Base-by-base conservation (phyloP, 2,113 vertebrate species). In the Aleadryas rufinucha region DNA sequence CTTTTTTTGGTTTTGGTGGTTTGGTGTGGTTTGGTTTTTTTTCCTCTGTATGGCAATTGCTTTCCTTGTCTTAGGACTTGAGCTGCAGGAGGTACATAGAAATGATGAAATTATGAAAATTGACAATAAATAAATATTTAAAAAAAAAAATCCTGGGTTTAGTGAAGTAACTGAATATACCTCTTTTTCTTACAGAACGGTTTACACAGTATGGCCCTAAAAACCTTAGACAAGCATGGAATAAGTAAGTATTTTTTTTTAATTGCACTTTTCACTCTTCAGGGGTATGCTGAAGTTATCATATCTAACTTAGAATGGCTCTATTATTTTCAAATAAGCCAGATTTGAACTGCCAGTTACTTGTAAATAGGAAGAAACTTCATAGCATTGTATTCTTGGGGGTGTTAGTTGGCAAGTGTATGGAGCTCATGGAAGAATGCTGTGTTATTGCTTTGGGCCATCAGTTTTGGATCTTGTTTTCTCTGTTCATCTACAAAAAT, bases 191-290 rank as follows among this genome's bases (percentile, higher is more conserved):
- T 92, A 52, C 99, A 99, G 99, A 99, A 69, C 98, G 99, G 35
- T 99, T 99, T 97, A 99, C 99, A 39, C 98, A 99, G 81, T 99
- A 99, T 84, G 98, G 99, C 93, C 98, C 99, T 84, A 99, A 99
- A 98, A 99, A 98, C 97, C 99, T 99, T 93, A 98, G 99, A 98
- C 99, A 99, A 98, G 99, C 99, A 21, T 99, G 99, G 99, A 99
- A 99, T 97, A 99, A 99, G 99, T 99, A 98, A 99, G 99, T 99
- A 17, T 60, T 39, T 49, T 42, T 30, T 65, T 74, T 78, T 27
- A 35, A 42, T 72, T 84, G 56, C 16, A 53, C 39, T 91, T 69
- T 84, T 84, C 37, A 63, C 84, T 89, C 49, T 78, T 76, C 30
- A 84, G 65, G 30, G 6, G 20, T 71, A 41, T 54, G 30, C 42